Evolutionary conservation across 37 sponge, comb jelly and placozoan species (phyloP), one percentile per base, ranked within the genome.

Genomic region (Diacarnus erythraeanus): DNA sequence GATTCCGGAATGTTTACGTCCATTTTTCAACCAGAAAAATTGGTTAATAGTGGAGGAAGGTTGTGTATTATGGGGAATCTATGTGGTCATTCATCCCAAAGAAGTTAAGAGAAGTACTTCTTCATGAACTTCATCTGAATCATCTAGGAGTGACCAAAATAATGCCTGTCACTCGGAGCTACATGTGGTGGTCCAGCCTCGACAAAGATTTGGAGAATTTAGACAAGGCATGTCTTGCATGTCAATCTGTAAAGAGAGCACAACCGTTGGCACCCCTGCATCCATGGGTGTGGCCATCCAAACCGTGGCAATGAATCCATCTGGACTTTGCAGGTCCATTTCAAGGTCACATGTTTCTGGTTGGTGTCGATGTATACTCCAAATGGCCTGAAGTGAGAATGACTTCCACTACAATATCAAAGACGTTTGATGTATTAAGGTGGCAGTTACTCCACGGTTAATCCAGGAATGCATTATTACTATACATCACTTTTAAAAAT

Each of bases 181-280:
- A 81, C 44, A 20, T 81, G 61, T 81, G 82, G 82, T 81, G 74
- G 82, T 41, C 64, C 8, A 4, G 74, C 3, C 20, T 81, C 1
- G 82, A 81, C 42, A 41, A 3, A 3, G 43, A 72, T 3, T 2
- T 72, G 17, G 73, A 72, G 42, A 54, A n/a, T n/a, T n/a, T n/a
- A n/a, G n/a, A n/a, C n/a, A n/a, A n/a, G n/a, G n/a, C n/a, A n/a
- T n/a, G n/a, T 17, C 56, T 20, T 10, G 10, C 56, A 21, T 76
- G 77, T 29, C 63, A 33, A 39, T 38, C 77, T 23, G 42, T 38
- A 21, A 59, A 76, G 40, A 0, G n/a, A 2, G 1, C 60, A 35
- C 77, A 61, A 33, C n/a, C 77, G 2, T 9, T 1, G 25, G 77
- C 77, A 33, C 77, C 77, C 1, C 59, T 76, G 1, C 77, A 76